Evolutionary conservation across 2,888 invertebrate species (phyloP).

Genomic region (Cordilura impudica): DNA sequence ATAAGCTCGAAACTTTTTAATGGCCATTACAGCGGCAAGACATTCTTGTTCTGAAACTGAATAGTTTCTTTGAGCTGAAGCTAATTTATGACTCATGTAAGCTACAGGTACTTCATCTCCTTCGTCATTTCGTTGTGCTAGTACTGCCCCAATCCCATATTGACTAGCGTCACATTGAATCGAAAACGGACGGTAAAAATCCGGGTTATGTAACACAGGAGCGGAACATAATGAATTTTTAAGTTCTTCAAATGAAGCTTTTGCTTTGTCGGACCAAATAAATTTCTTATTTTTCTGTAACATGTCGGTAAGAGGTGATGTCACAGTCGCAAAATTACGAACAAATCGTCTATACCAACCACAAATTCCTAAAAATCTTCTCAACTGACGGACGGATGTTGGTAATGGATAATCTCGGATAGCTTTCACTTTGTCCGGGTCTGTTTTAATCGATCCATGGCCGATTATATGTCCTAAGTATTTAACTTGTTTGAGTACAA

Average conservation of each 20-base stretch:
- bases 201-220: not conserved
- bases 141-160: constrained; percentile 7
- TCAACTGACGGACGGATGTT: constrained; percentile 17
- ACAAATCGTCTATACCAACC: constrained; percentile 10
- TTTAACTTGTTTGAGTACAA: too few relatives aligned
- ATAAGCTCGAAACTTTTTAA: constrained; percentile 10
- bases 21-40: too few relatives aligned
- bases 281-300: not conserved
- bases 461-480: too few relatives aligned
- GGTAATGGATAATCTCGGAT: constrained; percentile 36
- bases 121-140: not conserved
- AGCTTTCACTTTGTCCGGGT: constrained; percentile 30
- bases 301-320: not conserved
- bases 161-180: constrained; percentile 22
- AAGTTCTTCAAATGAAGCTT: not conserved
- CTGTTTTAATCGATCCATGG: too few relatives aligned
- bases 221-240: not conserved
- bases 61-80: not conserved
- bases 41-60: too few relatives aligned
- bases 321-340: too few relatives aligned
- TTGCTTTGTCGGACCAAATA: not conserved
- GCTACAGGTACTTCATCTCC: not conserved
- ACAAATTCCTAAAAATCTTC: constrained; percentile 37
- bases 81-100: not conserved
- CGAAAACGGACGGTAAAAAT: not conserved